A percentile compares a stretch with the other conserved stretches of the same genome.
These are phyloP conservation scores for Eudasyphora cyanicolor DNA, from an alignment of 2,888 invertebrate genomes.

Conservation along the genomic window DNA sequence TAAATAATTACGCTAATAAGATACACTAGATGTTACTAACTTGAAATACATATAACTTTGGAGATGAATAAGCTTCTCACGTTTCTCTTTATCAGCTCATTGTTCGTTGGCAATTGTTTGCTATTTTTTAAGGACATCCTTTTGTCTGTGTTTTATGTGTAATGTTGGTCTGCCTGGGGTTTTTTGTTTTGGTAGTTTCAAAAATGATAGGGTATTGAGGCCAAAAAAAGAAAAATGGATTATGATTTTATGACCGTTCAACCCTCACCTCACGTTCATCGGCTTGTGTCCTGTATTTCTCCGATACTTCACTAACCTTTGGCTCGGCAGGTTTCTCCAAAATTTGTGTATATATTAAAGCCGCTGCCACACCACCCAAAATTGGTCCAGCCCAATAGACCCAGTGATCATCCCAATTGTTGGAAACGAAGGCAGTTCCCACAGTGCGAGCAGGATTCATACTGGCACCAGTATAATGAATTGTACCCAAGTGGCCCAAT, in stretches of 20 bases:
- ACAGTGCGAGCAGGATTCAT: constrained; percentile 96
- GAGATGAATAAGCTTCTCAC: not conserved
- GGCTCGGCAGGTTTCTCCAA: constrained; percentile 73
- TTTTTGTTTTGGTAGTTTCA: not conserved
- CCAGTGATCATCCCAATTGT: constrained; percentile 90
- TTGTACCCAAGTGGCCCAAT: constrained; percentile 90
- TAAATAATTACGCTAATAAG: too few relatives aligned
- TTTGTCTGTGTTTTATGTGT: not conserved
- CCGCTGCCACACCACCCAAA: constrained; percentile 89
- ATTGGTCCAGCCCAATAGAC: constrained; percentile 95
- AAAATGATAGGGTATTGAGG: not conserved
- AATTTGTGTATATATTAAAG: constrained; percentile 85
- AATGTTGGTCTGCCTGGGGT: not conserved
- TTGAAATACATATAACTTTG: too few relatives aligned
- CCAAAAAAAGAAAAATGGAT: constrained; percentile 30
- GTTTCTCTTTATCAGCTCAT: too few relatives aligned
- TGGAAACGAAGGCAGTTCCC: constrained; percentile 91
- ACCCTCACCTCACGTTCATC: constrained; percentile 86
- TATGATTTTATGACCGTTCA: constrained; percentile 66
- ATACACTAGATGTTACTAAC: too few relatives aligned
- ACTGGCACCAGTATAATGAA: constrained; percentile 92
- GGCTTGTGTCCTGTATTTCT: constrained; percentile 79
- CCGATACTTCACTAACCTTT: constrained; percentile 72
- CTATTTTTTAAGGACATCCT: too few relatives aligned
- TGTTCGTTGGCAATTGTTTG: too few relatives aligned